Conservation (phyloP, 2,797 vertebrate species). For the Intellagama lesueurii region DNA sequence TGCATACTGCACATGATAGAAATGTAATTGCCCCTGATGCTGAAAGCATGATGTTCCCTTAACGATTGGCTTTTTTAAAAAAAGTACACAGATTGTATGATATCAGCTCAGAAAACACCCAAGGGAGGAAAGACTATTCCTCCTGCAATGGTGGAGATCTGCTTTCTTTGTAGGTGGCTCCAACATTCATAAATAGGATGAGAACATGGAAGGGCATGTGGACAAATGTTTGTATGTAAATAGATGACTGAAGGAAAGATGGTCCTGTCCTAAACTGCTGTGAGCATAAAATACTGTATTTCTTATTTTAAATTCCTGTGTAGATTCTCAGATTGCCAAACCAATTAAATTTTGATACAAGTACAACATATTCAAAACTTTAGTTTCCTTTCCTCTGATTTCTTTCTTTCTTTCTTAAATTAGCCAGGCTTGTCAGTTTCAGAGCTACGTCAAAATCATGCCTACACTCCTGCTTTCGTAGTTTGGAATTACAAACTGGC, state of each 20-base stretch:
- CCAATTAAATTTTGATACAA: too few species aligned
- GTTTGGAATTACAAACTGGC: too few species aligned
- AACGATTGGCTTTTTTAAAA: conserved; percentile 44
- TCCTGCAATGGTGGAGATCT: conserved; percentile 44
- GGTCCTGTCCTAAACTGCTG: conserved; percentile 39
- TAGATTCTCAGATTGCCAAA: conserved; percentile 50
- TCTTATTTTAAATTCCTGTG: conserved; percentile 56
- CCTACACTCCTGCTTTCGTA: too few species aligned
- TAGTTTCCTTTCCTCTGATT: background rate
- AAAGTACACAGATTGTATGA: conserved; percentile 66
- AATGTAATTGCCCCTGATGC: conserved; percentile 44
- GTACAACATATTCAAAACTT: background rate
- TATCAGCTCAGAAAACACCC: conserved; percentile 65
- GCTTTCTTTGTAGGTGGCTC: conserved; percentile 70
- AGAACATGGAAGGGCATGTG: conserved; percentile 49
- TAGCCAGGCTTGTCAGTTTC: background rate
- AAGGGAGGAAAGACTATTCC: conserved; percentile 54
- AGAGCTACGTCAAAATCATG: too few species aligned
- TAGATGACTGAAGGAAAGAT: background rate
- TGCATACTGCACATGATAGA: background rate
- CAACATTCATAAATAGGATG: conserved; percentile 21
- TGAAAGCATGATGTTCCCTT: conserved; percentile 41
- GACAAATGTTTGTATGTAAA: conserved; percentile 30
- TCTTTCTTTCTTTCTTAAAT: background rate
- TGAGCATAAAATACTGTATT: conserved; percentile 35